Conservation (phyloP, 1,140 invertebrate genomes). For the Maconellicoccus hirsutus region DNA sequence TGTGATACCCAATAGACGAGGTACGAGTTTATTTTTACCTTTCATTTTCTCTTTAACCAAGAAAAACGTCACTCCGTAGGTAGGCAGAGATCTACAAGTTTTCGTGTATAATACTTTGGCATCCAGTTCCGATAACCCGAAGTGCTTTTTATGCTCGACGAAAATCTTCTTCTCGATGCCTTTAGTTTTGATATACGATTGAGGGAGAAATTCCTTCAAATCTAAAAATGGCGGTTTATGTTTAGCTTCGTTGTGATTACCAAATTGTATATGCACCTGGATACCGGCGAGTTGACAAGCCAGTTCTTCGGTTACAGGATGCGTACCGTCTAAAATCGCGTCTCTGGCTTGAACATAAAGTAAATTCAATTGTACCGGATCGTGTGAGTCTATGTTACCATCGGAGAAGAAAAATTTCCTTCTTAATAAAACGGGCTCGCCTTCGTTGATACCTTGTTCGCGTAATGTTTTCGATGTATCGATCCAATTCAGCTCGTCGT, state of each 20-base stretch:
- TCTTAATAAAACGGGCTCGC: constrained; percentile 79
- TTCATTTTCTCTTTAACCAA: constrained; percentile 98
- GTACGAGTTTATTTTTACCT: constrained; percentile 95
- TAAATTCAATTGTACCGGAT: constrained; percentile 95
- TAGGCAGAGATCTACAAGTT: constrained; percentile 83
- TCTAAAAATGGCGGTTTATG: constrained; percentile 85
- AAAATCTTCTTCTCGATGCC: constrained; percentile 96
- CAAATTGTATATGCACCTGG: constrained; percentile 97
- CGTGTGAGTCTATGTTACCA: constrained; percentile 95
- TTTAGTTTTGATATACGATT: constrained; percentile 90
- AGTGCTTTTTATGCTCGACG: constrained; percentile 72
- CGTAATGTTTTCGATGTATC: constrained; percentile 92
- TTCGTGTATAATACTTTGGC: constrained; percentile 96
- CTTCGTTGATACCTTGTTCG: constrained; percentile 91
- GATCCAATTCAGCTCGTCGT: constrained; percentile 99
- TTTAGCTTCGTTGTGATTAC: constrained; percentile 84
- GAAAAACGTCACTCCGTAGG: constrained; percentile 99
- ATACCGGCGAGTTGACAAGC: constrained; percentile 95
- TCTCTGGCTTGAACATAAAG: constrained; percentile 89
- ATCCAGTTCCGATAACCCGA: constrained; percentile 76
- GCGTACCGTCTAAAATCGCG: constrained; percentile 94
- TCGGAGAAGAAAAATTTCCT: constrained; percentile 98
- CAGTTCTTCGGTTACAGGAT: constrained; percentile 94
- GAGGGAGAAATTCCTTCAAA: constrained; percentile 91
- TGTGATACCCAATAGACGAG: constrained; percentile 89